Evolutionary conservation across 2,113 vertebrate species (phyloP).

Genomic region (Alethe diademata): DNA sequence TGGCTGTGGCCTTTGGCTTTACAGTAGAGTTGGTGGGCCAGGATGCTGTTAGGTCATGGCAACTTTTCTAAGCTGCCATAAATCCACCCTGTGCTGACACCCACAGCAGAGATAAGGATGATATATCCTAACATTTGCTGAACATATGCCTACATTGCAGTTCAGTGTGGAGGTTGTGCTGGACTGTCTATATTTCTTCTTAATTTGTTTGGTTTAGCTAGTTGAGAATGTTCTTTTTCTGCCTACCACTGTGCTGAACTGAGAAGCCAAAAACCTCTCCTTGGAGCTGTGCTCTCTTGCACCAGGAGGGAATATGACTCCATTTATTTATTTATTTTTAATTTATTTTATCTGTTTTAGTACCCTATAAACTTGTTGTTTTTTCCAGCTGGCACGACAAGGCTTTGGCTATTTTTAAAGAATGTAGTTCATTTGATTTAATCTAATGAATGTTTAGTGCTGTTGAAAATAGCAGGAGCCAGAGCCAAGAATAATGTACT

Average conservation of each 20-base stretch:
- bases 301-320: constrained; percentile 3
- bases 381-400: constrained; percentile 48
- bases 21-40: not conserved
- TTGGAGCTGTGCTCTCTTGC: not conserved
- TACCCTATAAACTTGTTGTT: constrained; percentile 41
- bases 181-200: constrained; percentile 23
- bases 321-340: constrained; percentile 37
- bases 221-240: constrained; percentile 40
- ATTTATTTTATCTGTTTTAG: constrained; percentile 52
- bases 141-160: not conserved
- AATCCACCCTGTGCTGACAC: not conserved
- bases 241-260: constrained; percentile 32
- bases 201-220: constrained; percentile 54
- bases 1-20: not conserved
- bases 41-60: not conserved
- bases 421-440: constrained; percentile 54
- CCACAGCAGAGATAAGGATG: not conserved
- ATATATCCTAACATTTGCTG: not conserved
- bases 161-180: not conserved
- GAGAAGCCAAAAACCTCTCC: constrained; percentile 33
- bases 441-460: constrained; percentile 53
- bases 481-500: constrained; percentile 60
- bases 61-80: not conserved
- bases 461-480: constrained; percentile 50
- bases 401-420: constrained; percentile 53